These are phyloP conservation scores for Pseudachorutes palmiensis DNA, from an alignment of 1,140 invertebrate genomes.

Conservation along the genomic window DNA sequence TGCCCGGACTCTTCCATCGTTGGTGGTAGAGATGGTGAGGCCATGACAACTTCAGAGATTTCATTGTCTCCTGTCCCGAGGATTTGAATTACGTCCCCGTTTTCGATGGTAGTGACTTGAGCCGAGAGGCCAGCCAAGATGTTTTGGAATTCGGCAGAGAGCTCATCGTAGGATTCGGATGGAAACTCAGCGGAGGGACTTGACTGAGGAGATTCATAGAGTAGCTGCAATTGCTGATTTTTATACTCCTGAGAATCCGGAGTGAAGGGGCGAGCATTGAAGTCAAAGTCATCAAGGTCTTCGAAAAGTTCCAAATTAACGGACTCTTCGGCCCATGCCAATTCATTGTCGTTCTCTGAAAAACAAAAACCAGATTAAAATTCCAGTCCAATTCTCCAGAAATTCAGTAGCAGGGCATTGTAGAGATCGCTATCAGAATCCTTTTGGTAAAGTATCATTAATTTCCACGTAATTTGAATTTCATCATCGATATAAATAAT, in stretches of 20 bases:
- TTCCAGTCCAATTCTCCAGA: background rate
- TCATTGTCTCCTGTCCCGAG: conserved; percentile 19
- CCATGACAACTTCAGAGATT: conserved; percentile 4
- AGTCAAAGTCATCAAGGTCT: conserved; percentile 28
- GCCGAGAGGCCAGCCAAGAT: conserved; percentile 27
- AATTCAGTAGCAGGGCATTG: background rate
- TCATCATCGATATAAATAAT: no score
- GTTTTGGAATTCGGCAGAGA: conserved; percentile 26
- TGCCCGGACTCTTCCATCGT: background rate
- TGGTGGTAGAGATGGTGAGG: background rate
- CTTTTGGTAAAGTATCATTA: conserved; percentile 17
- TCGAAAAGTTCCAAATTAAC: conserved; percentile 29
- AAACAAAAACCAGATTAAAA: conserved; percentile 1
- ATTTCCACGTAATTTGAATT: conserved; percentile 7
- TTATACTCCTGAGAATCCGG: background rate
- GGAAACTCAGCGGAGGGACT: background rate
- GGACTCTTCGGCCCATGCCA: conserved; percentile 22
- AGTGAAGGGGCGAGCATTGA: conserved; percentile 14
- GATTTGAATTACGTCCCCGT: conserved; percentile 18
- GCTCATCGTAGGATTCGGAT: conserved; percentile 13
- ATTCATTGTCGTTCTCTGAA: conserved; percentile 12
- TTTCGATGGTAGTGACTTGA: background rate
- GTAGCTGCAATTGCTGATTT: background rate
- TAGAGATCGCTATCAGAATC: conserved; percentile 20
- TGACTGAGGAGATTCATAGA: conserved; percentile 9